Evolutionary conservation across 2,888 invertebrate species (phyloP).

Genomic region (Eupsilia transversa): DNA sequence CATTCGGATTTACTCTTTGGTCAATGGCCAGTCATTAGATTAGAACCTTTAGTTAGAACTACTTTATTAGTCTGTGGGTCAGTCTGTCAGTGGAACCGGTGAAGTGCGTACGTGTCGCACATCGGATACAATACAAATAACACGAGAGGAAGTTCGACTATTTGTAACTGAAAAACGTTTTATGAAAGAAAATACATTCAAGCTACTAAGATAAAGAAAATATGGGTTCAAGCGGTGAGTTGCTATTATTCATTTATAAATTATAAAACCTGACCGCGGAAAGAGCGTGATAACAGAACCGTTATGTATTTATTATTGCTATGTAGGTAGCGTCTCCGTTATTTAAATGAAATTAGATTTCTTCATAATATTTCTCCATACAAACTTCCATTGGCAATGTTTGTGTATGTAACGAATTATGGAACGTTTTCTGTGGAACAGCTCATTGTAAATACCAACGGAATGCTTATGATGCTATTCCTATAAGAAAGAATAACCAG

Average conservation of each 20-base stretch:
- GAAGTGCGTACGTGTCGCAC: neutral
- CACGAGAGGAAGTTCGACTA: conserved; percentile 49
- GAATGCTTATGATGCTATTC: neutral
- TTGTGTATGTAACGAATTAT: neutral
- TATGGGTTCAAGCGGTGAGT: conserved; percentile 59
- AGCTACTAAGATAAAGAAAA: conserved; percentile 22
- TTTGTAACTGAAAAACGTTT: conserved; percentile 6
- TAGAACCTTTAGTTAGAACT: too few species aligned
- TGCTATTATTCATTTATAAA: neutral
- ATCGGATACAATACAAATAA: conserved; percentile 9
- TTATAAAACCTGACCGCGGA: neutral
- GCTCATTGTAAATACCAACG: neutral
- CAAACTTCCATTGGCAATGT: neutral
- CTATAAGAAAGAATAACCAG: conserved; percentile 3
- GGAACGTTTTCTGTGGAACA: neutral
- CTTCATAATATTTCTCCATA: neutral
- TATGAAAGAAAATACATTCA: conserved; percentile 12
- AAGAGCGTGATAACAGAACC: conserved; percentile 22
- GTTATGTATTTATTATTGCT: conserved; percentile 43
- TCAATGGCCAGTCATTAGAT: neutral
- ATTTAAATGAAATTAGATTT: conserved; percentile 13
- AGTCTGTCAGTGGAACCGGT: conserved; percentile 37
- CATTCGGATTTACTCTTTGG: too few species aligned
- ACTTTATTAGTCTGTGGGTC: conserved; percentile 1
- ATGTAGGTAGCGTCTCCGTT: conserved; percentile 39